Evolutionary conservation across 2,797 vertebrate species (phyloP).

Genomic region (Tiaroga cobitis): DNA sequence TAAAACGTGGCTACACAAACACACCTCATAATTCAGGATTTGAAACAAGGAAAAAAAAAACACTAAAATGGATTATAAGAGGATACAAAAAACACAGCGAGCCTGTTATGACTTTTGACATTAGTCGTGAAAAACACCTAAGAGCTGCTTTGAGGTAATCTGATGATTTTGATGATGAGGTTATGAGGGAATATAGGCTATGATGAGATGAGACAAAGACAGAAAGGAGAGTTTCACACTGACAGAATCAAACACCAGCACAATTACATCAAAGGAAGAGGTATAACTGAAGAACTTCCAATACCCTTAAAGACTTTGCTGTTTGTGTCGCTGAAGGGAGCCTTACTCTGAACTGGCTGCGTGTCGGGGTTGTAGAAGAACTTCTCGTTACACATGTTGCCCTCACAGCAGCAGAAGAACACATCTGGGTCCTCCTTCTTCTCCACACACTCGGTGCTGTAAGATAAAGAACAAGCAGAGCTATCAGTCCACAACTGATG

Average conservation of each 20-base stretch:
- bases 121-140: background rate
- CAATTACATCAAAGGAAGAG: constrained; percentile 10
- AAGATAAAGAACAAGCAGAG: constrained; percentile 38
- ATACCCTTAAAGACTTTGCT: constrained; percentile 63
- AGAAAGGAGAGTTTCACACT: background rate
- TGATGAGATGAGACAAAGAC: constrained; percentile 9
- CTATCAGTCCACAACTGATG: background rate
- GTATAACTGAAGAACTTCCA: constrained; percentile 33
- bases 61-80: background rate
- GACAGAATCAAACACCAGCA: constrained; percentile 15
- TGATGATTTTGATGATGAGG: constrained; percentile 17
- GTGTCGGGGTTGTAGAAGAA: constrained; percentile 88
- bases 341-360: constrained; percentile 83
- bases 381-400: constrained; percentile 89
- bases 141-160: constrained; percentile 2
- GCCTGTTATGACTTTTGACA: constrained; percentile 12
- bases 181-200: background rate
- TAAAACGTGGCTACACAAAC: background rate
- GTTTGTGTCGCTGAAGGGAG: constrained; percentile 56
- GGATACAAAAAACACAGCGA: background rate
- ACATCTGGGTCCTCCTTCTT: constrained; percentile 90
- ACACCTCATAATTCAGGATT: constrained; percentile 1
- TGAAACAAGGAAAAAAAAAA: background rate
- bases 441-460: constrained; percentile 89
- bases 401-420: constrained; percentile 96